Base-by-base conservation (phyloP, 92 coral and sea anemone genomes). In the Epizoanthus illoricatus region DNA sequence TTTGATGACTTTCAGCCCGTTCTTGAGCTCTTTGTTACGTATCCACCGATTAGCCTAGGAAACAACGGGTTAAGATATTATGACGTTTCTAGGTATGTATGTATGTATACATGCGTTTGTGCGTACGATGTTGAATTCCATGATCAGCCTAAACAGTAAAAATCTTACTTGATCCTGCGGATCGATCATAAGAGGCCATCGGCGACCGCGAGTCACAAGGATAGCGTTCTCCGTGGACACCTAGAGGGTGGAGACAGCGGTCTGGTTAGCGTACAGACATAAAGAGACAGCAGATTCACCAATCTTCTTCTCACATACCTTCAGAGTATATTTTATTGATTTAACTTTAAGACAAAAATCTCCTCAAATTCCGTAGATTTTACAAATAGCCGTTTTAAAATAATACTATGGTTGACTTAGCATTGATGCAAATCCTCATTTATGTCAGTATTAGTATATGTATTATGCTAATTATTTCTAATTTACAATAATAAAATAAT, bases 181-280 rank as follows among this genome's bases (percentile, higher is more conserved):
- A 52, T 97, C 99, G 72, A 97, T 97, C 99, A 97, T 97, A 6
- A 97, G 85, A 2, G 99, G 99, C 99, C 99, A 97, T 36, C 99
- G 93, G 12, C 99, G 92, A 36, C 98, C 97, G 23, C 97, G 79
- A 3, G 94, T 97, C 40, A 97, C 99, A 20, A 97, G 86, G 40
- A 97, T 97, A 16, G 99, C 99, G 57, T 97, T 97, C 88, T 97
- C 99, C 7, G 94, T 97, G 41, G 99, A 97, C 41, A 97, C 98
- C 99, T 97, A 23, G 28, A 87, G 45, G 12, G 49, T 6, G 36
- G 18, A 67, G 16, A 36, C 4, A 49, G 36, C 5, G 49, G 20
- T 8, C 5, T 16, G 6, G 11, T 40, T 16, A n/a, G 24, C 8
- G 0, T 3, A 59, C 21, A 33, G 10, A 81, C 12, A 47, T 65